Evolutionary conservation across 2,113 vertebrate genomes (phyloP).

Genomic region (Rhinoderma darwinii): DNA sequence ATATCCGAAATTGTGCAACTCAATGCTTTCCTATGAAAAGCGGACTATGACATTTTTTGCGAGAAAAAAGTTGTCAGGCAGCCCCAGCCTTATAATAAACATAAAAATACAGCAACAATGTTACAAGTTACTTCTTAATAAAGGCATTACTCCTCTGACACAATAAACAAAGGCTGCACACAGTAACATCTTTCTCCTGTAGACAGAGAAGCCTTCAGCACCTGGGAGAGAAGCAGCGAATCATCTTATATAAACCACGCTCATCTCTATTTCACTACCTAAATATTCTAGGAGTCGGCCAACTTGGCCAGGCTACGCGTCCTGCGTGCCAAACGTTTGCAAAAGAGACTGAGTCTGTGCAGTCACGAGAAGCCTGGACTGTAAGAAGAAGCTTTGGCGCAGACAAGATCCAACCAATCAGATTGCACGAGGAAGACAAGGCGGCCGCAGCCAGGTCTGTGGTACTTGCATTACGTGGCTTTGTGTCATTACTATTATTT

Average conservation of each 20-base stretch:
- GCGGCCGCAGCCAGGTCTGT: background rate
- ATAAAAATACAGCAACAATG: background rate
- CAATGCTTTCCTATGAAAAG: too few species aligned
- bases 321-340: conserved; percentile 63
- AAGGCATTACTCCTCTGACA: conserved; percentile 62
- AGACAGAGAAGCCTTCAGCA: background rate
- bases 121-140: background rate
- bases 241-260: conserved; percentile 54
- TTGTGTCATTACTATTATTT: conserved; percentile 60
- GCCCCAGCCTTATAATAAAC: background rate
- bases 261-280: conserved; percentile 58
- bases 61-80: background rate
- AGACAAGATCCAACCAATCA: conserved; percentile 24
- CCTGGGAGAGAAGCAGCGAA: conserved; percentile 26
- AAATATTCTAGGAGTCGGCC: conserved; percentile 64
- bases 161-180: conserved; percentile 60
- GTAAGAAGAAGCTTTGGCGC: background rate
- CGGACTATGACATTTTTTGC: too few species aligned
- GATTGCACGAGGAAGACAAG: conserved; percentile 55
- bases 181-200: background rate
- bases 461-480: conserved; percentile 65
- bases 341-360: conserved; percentile 63
- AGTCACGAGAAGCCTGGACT: background rate
- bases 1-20: too few species aligned
- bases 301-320: conserved; percentile 61